These are phyloP conservation scores for Ateles fusciceps DNA, from an alignment of 2,797 vertebrate species.

Conservation along the genomic window DNA sequence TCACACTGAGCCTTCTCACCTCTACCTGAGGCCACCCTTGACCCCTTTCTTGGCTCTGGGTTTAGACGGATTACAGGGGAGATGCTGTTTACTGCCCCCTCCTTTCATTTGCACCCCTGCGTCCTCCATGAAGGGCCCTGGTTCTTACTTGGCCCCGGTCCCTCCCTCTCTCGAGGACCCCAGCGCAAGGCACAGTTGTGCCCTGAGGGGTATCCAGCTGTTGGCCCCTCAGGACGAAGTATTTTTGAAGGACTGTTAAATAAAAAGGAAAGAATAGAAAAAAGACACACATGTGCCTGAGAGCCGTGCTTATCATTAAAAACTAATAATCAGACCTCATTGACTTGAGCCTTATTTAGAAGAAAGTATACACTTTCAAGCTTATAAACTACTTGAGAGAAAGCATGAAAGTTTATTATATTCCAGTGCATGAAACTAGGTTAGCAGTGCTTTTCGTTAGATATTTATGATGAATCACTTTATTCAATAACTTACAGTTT, in stretches of 20 bases:
- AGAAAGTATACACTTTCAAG: neutral
- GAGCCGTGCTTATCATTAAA: neutral
- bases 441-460: neutral
- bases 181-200: too few relatives aligned
- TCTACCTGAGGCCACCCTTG: neutral
- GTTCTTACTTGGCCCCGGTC: neutral
- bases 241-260: neutral
- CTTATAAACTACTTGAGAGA: neutral
- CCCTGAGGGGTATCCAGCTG: neutral
- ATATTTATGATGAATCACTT: neutral
- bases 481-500: rapidly evolving
- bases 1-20: neutral
- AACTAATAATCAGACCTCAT: neutral
- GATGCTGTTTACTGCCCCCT: neutral
- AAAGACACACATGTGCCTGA: rapidly evolving
- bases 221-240: neutral
- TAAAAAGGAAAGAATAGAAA: neutral
- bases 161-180: rapidly evolving
- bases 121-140: neutral
- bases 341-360: neutral
- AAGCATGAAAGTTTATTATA: neutral
- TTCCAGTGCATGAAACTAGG: rapidly evolving
- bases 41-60: neutral
- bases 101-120: neutral
- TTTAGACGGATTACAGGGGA: neutral